Evolutionary conservation across 2,888 invertebrate species (phyloP).

Genomic region (Drosophila mulleri): DNA sequence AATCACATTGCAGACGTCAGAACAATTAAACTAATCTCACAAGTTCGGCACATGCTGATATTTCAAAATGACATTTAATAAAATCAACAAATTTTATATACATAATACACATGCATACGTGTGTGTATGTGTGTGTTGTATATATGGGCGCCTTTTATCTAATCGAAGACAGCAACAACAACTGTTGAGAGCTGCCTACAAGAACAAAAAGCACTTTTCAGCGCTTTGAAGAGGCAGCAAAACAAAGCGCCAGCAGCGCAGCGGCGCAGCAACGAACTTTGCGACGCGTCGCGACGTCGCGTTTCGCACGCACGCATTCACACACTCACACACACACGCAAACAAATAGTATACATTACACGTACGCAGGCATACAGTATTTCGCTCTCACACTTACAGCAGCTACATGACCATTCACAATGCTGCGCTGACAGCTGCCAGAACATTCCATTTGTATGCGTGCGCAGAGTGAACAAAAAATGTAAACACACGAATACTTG

Average conservation of each 20-base stretch:
- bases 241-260: conserved; percentile 58
- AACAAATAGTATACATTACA: conserved; percentile 5
- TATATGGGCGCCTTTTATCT: conserved; percentile 45
- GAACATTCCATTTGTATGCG: conserved; percentile 61
- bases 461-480: conserved; percentile 42
- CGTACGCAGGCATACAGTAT: conserved; percentile 15
- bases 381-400: conserved; percentile 33
- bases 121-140: conserved; percentile 4
- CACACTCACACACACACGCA: conserved; percentile 10
- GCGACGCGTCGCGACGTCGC: conserved; percentile 26
- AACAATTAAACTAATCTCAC: conserved; percentile 66
- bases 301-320: conserved; percentile 24
- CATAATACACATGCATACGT: background rate
- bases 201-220: conserved; percentile 49
- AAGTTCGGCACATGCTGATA: conserved; percentile 45
- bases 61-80: conserved; percentile 72
- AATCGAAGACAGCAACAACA: conserved; percentile 42
- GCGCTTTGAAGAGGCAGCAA: conserved; percentile 41
- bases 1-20: conserved; percentile 63
- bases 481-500: conserved; percentile 51
- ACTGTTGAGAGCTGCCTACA: conserved; percentile 32
- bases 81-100: conserved; percentile 38
- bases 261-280: conserved; percentile 31
- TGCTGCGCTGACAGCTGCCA: conserved; percentile 70
- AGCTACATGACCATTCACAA: conserved; percentile 69